A percentile compares a stretch with the other conserved stretches of the same genome.
These are phyloP conservation scores for Syngnathoides biaculeatus DNA, from an alignment of 2,113 vertebrate species.

Conservation along the genomic window DNA sequence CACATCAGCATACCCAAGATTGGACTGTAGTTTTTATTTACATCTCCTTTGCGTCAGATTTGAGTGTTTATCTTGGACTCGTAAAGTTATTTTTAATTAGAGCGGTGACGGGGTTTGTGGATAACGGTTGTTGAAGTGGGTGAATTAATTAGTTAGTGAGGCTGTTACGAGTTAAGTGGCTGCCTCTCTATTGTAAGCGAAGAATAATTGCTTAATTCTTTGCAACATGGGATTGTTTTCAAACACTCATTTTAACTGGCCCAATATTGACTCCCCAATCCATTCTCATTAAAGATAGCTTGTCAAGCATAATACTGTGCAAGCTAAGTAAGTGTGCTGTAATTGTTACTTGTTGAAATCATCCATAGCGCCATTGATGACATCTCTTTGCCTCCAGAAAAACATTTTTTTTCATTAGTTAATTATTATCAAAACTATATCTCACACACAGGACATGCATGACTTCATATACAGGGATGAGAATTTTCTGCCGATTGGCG, in stretches of 20 bases:
- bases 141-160: slow-evolving; percentile 45
- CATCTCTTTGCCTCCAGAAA: slow-evolving; percentile 10
- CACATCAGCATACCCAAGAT: neutral
- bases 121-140: slow-evolving; percentile 12
- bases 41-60: slow-evolving; percentile 46
- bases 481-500: too few species aligned
- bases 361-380: slow-evolving; percentile 17
- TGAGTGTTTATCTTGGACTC: slow-evolving; percentile 45
- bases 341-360: slow-evolving; percentile 33
- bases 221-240: slow-evolving; percentile 47
- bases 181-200: slow-evolving; percentile 25
- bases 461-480: too few species aligned
- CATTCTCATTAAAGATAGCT: slow-evolving; percentile 43
- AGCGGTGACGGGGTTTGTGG: slow-evolving; percentile 36
- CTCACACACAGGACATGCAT: neutral
- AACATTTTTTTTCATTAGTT: slow-evolving; percentile 1
- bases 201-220: slow-evolving; percentile 31
- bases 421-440: neutral
- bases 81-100: slow-evolving; percentile 51
- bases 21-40: slow-evolving; percentile 7
- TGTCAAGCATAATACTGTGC: slow-evolving; percentile 33
- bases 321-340: slow-evolving; percentile 16
- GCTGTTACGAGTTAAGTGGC: slow-evolving; percentile 38
- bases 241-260: slow-evolving; percentile 37
- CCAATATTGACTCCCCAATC: slow-evolving; percentile 41